A percentile compares a stretch with the other conserved stretches of the same genome.
Evolutionary conservation across 2,888 invertebrate genomes (phyloP).

Genomic region (Aporophyla lueneburgensis): DNA sequence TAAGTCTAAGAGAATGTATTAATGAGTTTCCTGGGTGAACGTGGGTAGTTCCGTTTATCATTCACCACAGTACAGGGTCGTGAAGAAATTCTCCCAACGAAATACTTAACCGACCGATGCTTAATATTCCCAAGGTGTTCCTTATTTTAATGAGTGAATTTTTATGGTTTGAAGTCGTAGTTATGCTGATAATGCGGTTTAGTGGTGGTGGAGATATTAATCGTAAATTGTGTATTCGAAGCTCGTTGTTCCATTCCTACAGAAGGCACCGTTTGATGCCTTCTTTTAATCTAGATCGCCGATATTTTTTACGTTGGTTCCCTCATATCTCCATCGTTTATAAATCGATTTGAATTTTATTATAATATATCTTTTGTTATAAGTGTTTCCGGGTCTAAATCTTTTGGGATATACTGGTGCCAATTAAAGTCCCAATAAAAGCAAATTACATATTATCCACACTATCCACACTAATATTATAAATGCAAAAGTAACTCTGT

Average conservation of each 20-base stretch:
- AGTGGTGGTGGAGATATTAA: constrained; percentile 20
- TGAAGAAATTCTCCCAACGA: constrained; percentile 44
- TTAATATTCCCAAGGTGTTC: constrained; percentile 54
- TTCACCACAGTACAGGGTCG: constrained; percentile 43
- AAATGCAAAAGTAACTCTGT: too few relatives aligned
- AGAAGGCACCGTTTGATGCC: not conserved
- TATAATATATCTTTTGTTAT: too few relatives aligned
- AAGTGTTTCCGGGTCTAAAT: too few relatives aligned
- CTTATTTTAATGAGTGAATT: constrained; percentile 51
- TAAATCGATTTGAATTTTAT: too few relatives aligned
- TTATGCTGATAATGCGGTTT: constrained; percentile 40
- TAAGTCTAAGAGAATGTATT: constrained; percentile 64
- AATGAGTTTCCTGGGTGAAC: constrained; percentile 65
- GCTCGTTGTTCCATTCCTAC: constrained; percentile 29
- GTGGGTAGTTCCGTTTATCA: constrained; percentile 67
- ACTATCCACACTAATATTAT: too few relatives aligned
- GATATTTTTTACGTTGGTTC: too few relatives aligned
- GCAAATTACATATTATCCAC: too few relatives aligned
- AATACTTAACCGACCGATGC: constrained; percentile 47
- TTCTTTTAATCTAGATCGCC: constrained; percentile 9
- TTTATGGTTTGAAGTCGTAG: constrained; percentile 49
- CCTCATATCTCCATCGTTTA: too few relatives aligned
- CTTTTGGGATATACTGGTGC: too few relatives aligned
- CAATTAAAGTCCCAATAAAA: too few relatives aligned
- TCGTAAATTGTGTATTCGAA: constrained; percentile 32